These are phyloP conservation scores for Pectinophora gossypiella DNA, from an alignment of 1,140 invertebrate species.

Conservation along the genomic window DNA sequence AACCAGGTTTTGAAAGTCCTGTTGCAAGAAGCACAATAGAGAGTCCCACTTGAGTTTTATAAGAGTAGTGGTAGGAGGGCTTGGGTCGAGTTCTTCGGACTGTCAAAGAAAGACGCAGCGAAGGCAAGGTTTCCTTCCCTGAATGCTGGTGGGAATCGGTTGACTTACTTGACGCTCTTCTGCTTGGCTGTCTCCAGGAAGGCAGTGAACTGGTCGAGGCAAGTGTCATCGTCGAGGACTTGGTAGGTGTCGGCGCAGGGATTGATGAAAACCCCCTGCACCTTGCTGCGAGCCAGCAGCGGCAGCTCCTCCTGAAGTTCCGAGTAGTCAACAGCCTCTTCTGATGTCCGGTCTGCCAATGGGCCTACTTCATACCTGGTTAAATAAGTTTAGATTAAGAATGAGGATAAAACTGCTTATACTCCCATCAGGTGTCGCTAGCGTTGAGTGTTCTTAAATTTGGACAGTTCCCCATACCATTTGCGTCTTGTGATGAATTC, in stretches of 20 bases:
- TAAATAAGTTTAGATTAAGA: neutral
- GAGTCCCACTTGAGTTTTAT: no score
- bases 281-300: conserved; percentile 74
- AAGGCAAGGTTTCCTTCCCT: no score
- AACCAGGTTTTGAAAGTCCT: no score
- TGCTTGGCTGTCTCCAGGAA: conserved; percentile 61
- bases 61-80: no score
- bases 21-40: no score
- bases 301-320: conserved; percentile 55
- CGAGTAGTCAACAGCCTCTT: conserved; percentile 24
- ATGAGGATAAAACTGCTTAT: neutral
- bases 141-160: no score
- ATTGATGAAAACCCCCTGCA: conserved; percentile 57
- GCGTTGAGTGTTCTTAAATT: no score
- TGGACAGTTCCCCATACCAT: neutral
- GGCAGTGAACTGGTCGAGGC: conserved; percentile 45
- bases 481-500: no score
- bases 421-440: neutral
- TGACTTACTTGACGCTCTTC: conserved; percentile 57
- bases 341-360: conserved; percentile 76
- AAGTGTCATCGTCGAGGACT: conserved; percentile 34
- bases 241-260: conserved; percentile 23
- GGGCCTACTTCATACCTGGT: conserved; percentile 77
- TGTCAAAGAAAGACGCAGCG: no score
- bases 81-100: no score